Evolutionary conservation across 2,888 invertebrate species (phyloP).

Genomic region (Crematogaster levior): DNA sequence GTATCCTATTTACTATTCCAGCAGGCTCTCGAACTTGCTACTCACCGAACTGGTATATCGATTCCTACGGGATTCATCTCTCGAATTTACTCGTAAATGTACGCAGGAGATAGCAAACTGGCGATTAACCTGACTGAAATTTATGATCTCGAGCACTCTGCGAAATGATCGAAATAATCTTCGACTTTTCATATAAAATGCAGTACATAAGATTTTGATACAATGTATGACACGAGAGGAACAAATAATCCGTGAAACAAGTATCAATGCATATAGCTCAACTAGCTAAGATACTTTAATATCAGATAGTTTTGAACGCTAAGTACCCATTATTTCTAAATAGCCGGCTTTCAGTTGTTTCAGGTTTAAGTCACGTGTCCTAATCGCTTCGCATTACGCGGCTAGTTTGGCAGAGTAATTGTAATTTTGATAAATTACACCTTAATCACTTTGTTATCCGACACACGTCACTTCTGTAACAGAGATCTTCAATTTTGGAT

Average conservation of each 20-base stretch:
- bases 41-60: constrained; percentile 46
- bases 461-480: not conserved
- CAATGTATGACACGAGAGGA: not conserved
- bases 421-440: constrained; percentile 17
- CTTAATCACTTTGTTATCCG: constrained; percentile 12
- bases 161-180: constrained; percentile 5
- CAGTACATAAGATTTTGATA: not conserved
- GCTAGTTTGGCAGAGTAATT: constrained; percentile 3
- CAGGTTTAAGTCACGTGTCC: not conserved
- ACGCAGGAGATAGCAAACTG: constrained; percentile 40
- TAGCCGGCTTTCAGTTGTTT: not conserved
- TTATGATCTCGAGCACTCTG: constrained; percentile 35
- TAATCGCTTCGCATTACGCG: constrained; percentile 1
- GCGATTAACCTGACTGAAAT: constrained; percentile 55
- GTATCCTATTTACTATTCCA: constrained; percentile 58
- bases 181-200: not conserved
- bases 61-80: constrained; percentile 58
- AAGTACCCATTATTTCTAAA: not conserved
- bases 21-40: constrained; percentile 49
- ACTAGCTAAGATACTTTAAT: not conserved
- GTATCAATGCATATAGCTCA: not conserved
- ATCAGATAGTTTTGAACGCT: not conserved
- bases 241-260: not conserved
- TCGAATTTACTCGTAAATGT: constrained; percentile 63
- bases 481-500: not conserved